Percentiles rank a stretch among this genome's conserved stretches.
These are phyloP conservation scores for Perodicticus potto DNA, from an alignment of 2,797 vertebrate species.

Conservation along the genomic window DNA sequence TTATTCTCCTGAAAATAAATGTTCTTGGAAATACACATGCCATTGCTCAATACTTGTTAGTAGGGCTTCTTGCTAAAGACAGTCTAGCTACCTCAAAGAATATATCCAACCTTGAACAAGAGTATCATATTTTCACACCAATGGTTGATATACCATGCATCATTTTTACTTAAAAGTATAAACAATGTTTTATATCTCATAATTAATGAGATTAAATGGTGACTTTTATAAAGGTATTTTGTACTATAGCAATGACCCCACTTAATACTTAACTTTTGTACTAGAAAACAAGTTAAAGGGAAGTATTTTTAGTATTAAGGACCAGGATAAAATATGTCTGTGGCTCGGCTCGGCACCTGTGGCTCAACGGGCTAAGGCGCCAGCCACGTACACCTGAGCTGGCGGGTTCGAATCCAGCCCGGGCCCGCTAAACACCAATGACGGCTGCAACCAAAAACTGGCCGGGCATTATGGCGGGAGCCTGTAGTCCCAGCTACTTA, in stretches of 20 bases:
- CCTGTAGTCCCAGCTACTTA: no score
- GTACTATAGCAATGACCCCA: neutral
- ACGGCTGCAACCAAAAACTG: no score
- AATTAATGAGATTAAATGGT: neutral
- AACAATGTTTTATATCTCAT: neutral
- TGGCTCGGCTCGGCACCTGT: neutral
- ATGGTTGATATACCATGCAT: neutral
- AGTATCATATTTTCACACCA: neutral
- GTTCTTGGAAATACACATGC: neutral
- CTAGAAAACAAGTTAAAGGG: neutral
- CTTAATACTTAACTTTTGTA: neutral
- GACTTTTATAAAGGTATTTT: neutral
- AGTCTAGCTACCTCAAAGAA: neutral
- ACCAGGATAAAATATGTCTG: neutral
- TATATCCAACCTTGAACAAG: neutral
- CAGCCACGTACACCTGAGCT: no score
- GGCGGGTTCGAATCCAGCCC: no score
- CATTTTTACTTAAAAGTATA: neutral
- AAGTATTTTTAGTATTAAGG: neutral
- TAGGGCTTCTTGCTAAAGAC: neutral
- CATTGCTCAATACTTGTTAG: neutral
- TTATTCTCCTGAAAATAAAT: conserved; percentile 1
- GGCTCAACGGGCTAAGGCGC: no score
- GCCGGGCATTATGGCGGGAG: no score
- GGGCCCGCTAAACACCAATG: no score